A percentile compares a stretch with the other conserved stretches of the same genome.
Evolutionary conservation across 2,113 vertebrate species (phyloP).

Genomic region (Paramisgurnus dabryanus): DNA sequence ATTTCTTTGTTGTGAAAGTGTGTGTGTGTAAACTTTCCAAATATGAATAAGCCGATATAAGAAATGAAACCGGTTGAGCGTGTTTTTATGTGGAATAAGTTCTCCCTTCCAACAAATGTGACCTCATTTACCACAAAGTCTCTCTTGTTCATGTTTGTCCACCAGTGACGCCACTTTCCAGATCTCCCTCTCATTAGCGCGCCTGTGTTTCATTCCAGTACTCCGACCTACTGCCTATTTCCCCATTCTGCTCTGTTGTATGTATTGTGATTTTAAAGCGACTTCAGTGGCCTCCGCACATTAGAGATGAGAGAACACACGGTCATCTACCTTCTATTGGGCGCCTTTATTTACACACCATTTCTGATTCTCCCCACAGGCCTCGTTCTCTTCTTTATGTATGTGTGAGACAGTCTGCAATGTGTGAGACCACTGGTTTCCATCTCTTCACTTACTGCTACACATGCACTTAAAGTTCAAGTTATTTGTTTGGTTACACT

Average conservation of each 20-base stretch:
- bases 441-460: constrained; percentile 16
- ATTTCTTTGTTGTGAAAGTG: neutral
- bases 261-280: neutral
- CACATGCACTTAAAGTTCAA: constrained; percentile 27
- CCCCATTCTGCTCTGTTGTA: neutral
- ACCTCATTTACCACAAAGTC: constrained; percentile 13
- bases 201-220: constrained; percentile 4
- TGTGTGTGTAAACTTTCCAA: neutral
- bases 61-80: neutral
- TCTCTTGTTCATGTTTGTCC: constrained; percentile 43
- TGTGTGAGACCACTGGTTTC: neutral
- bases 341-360: constrained; percentile 41
- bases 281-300: neutral
- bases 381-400: constrained; percentile 19
- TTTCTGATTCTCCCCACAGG: constrained; percentile 57
- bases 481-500: neutral
- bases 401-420: constrained; percentile 30
- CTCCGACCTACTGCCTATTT: neutral
- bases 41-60: neutral
- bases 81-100: constrained; percentile 25
- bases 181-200: constrained; percentile 14
- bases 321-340: neutral
- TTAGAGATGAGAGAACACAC: neutral
- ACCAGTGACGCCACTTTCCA: constrained; percentile 13
- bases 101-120: constrained; percentile 7